phyloP scores from a whole-genome alignment of 1,140 invertebrate species.

The Tetramorium simillimum region DNA sequence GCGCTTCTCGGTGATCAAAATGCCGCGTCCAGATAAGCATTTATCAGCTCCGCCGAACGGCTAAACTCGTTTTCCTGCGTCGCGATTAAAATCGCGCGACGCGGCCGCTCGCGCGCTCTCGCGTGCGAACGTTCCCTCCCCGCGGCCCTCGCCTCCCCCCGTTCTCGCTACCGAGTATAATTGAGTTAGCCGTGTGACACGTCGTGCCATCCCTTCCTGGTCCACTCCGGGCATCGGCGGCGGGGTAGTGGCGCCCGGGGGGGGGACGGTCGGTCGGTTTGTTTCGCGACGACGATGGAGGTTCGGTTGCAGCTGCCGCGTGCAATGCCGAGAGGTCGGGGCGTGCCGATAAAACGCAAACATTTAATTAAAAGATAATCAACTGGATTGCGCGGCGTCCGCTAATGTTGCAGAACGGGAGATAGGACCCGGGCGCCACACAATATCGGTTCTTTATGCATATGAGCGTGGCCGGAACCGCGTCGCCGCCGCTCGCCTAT shows the following conservation, averaged over 20 bases:
- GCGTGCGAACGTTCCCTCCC: conserved; percentile 46
- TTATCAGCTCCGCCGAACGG: conserved; percentile 43
- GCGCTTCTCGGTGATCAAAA: conserved; percentile 58
- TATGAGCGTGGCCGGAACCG: conserved; percentile 68
- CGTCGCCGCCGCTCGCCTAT: conserved; percentile 51
- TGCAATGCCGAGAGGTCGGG: conserved; percentile 66
- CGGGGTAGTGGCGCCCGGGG: conserved; percentile 6
- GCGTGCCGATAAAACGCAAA: conserved; percentile 80
- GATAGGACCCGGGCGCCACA: conserved; percentile 71
- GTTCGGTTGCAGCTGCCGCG: conserved; percentile 62
- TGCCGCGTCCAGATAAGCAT: conserved; percentile 55
- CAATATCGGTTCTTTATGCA: conserved; percentile 81
- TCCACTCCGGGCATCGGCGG: neutral
- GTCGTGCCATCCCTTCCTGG: conserved; percentile 64
- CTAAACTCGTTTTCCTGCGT: conserved; percentile 60
- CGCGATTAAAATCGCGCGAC: conserved; percentile 63
- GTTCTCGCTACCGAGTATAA: conserved; percentile 67
- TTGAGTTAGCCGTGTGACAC: conserved; percentile 77
- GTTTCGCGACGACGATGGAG: conserved; percentile 59
- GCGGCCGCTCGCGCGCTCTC: conserved; percentile 28
- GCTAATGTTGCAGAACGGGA: conserved; percentile 81
- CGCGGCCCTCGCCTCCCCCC: neutral
- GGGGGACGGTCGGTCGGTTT: conserved; percentile 2
- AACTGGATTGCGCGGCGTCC: conserved; percentile 75
- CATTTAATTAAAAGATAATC: conserved; percentile 85